Evolutionary conservation across 2,888 invertebrate genomes (phyloP), one percentile per base, ranked within the genome.

Genomic region (Drosophila neonasuta): DNA sequence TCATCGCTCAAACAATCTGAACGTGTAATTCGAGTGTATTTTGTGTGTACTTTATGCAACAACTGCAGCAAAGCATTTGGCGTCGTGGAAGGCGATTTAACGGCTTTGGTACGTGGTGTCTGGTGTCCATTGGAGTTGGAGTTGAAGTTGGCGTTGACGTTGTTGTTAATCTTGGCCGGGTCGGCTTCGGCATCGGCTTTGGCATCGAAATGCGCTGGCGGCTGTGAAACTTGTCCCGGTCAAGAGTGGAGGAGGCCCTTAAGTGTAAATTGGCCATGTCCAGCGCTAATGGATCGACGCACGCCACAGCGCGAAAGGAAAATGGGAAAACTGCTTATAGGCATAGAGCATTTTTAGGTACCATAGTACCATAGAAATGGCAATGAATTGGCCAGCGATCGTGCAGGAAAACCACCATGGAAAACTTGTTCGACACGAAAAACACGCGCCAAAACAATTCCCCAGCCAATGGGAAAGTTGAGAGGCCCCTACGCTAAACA

Each of bases 181-280:
- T 48, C 56, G 54, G 13, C 20, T 41, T 11, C 46, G 41, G 13
- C 20, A 46, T 11, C 46, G 41, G 24, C 24, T 29, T 48, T 51
- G 54, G 13, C 20, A 42, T n/a, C 48, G 44, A 49, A 57, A 34
- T 51, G 30, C 24, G 61, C 64, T 73, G 61, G 48, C 48, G 45
- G 74, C 74, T 57, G 63, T 55, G 70, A 70, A 74, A 74, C 70
- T 66, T 69, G 61, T 42, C 63, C 60, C 48, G 56, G 64, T 69
- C 77, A 67, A 62, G 59, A n/a, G 36, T 39, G 45, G 36, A 46
- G 45, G 11, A 29, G 58, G 66, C 68, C 79, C 78, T 78, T 65
- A 73, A 76, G 78, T 78, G 78, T 79, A 78, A 78, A 78, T 79
- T 78, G 79, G 79, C 73, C 79, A 76, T 78, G 77, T 79, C 69